A percentile compares a stretch with the other conserved stretches of the same genome.
These are phyloP conservation scores for Aporrectodea caliginosa DNA, from an alignment of 1,140 invertebrate genomes.

Conservation along the genomic window DNA sequence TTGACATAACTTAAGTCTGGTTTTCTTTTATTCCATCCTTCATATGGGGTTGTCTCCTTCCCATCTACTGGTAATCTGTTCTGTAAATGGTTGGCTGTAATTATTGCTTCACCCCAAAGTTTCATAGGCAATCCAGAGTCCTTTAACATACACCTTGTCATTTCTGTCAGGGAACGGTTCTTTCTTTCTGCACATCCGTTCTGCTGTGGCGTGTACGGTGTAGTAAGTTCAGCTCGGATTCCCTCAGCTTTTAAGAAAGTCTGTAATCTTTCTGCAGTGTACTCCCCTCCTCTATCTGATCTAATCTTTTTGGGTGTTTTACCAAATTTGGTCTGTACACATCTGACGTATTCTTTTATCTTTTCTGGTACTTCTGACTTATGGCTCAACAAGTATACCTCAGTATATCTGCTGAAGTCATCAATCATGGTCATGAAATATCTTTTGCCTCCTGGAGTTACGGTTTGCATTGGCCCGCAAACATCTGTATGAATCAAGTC, in stretches of 20 bases:
- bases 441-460: slow-evolving; percentile 43
- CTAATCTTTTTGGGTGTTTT: neutral
- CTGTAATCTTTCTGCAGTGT: slow-evolving; percentile 35
- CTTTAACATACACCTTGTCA: slow-evolving; percentile 54
- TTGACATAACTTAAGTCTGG: slow-evolving; percentile 57
- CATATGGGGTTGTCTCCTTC: slow-evolving; percentile 48
- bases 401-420: slow-evolving; percentile 52
- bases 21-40: slow-evolving; percentile 54
- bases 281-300: slow-evolving; percentile 27
- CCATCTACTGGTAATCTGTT: slow-evolving; percentile 42
- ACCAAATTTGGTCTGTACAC: slow-evolving; percentile 34
- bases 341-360: slow-evolving; percentile 30
- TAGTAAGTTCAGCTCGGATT: slow-evolving; percentile 56
- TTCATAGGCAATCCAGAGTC: slow-evolving; percentile 47
- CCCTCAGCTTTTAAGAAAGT: slow-evolving; percentile 46
- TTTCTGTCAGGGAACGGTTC: slow-evolving; percentile 53
- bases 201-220: slow-evolving; percentile 56
- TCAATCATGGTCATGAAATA: slow-evolving; percentile 57
- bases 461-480: slow-evolving; percentile 52
- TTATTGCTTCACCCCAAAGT: slow-evolving; percentile 57
- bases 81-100: slow-evolving; percentile 51
- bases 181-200: slow-evolving; percentile 59
- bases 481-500: slow-evolving; percentile 54
- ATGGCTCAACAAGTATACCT: slow-evolving; percentile 51
- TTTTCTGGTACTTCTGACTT: slow-evolving; percentile 45